These are phyloP conservation scores for Apodemus agrarius DNA, from an alignment of 2,797 vertebrate species.

Conservation along the genomic window DNA sequence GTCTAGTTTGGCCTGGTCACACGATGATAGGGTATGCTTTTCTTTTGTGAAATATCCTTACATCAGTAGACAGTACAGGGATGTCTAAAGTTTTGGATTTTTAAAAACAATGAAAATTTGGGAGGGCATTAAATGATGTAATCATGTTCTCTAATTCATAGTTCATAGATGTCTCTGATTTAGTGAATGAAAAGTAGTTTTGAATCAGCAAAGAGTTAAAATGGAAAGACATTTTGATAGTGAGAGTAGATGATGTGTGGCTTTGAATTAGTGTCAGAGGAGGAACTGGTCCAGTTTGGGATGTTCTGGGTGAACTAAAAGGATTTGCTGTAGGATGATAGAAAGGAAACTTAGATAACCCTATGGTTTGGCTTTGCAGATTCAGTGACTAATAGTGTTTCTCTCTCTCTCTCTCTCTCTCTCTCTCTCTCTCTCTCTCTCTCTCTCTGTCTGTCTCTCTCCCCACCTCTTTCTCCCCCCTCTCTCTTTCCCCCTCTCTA, in stretches of 20 bases:
- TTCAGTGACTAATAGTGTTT: neutral
- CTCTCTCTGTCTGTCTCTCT: too few relatives aligned
- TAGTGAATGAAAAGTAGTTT: conserved; percentile 53
- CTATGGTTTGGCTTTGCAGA: conserved; percentile 37
- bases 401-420: neutral
- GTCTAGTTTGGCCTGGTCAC: neutral
- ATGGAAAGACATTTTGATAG: neutral
- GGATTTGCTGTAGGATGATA: conserved; percentile 34
- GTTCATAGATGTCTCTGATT: conserved; percentile 33
- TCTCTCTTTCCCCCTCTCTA: too few relatives aligned
- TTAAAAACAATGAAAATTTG: conserved; percentile 28
- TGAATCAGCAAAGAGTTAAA: conserved; percentile 34
- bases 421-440: too few relatives aligned
- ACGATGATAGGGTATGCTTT: neutral
- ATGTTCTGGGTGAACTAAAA: neutral
- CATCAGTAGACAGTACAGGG: neutral
- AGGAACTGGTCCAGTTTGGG: neutral
- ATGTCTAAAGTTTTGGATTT: conserved; percentile 46
- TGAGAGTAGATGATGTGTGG: neutral
- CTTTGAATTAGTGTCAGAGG: neutral
- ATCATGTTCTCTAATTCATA: conserved; percentile 29
- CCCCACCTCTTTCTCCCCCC: too few relatives aligned
- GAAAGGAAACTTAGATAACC: conserved; percentile 1
- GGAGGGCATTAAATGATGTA: neutral
- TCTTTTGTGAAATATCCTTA: conserved; percentile 21